Evolutionary conservation across 2,797 vertebrate species (phyloP).

Genomic region (Characodon lateralis): DNA sequence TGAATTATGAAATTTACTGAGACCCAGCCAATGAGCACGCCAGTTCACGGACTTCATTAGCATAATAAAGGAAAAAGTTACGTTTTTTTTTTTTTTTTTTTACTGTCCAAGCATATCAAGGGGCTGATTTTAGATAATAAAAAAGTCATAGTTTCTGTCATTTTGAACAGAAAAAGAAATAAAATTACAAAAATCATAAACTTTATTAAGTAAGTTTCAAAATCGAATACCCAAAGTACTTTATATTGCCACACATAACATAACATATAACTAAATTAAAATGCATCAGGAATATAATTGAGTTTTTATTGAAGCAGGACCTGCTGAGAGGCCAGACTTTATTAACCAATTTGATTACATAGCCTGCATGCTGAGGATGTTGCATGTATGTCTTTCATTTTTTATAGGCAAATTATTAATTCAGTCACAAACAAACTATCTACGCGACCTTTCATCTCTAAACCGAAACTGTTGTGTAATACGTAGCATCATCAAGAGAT

Average conservation of each 20-base stretch:
- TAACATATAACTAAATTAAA: background rate
- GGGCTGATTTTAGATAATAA: conserved; percentile 82
- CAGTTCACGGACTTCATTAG: conserved; percentile 83
- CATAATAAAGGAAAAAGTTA: conserved; percentile 88
- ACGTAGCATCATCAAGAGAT: background rate
- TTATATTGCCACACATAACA: background rate
- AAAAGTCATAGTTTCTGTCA: conserved; percentile 13
- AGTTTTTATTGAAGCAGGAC: background rate
- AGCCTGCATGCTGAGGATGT: background rate
- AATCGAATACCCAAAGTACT: background rate
- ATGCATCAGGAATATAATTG: background rate
- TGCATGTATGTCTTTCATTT: conserved; percentile 22
- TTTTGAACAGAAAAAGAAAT: conserved; percentile 10
- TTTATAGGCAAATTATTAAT: conserved; percentile 24
- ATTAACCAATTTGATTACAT: background rate
- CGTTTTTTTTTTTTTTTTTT: conserved; percentile 86
- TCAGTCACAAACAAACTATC: background rate
- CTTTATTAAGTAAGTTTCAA: background rate
- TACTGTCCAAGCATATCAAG: conserved; percentile 84
- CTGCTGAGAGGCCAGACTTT: background rate
- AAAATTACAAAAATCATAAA: conserved; percentile 5
- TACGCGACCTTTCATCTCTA: background rate
- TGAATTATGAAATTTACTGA: conserved; percentile 88
- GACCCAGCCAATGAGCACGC: conserved; percentile 87
- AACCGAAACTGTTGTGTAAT: background rate